Base-by-base conservation (phyloP, 37 sponge, comb jelly and placozoan species). In the Crambe crambe region DNA sequence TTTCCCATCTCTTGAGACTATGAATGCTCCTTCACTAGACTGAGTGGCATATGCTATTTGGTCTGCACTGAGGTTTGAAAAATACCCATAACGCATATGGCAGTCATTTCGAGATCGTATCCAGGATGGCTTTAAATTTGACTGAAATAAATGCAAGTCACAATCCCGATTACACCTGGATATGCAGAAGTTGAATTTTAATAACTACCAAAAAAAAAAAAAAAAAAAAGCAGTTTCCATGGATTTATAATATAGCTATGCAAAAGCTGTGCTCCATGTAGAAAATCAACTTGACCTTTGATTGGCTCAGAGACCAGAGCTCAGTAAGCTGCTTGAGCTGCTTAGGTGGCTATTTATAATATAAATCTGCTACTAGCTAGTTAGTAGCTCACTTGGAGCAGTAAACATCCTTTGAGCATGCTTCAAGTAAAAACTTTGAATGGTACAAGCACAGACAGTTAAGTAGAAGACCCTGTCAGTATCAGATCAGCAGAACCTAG, bases 31-130 rank as follows among this genome's bases (percentile, higher is more conserved):
- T 65, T 78, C 86, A 85, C 86, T 85, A 20, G 86, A 79, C 78
- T 85, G 86, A 54, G 86, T 73, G 17, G 86, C 86, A 78, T 85
- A 85, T 31, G 73, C 66, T 17, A 85, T 72, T 37, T 77, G 41
- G 60, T 85, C 79, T 17, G 61, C 60, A 72, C 31, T 54, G 0
- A 64, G 18, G 35, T 37, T 54, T 38, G 62, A 21, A 29, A 82
- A 6, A 36, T 6, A 74, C 3, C 83, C 73, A 74, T 27, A 82
- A 0, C 54, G 59, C 10, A 41, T 41, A 15, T 6, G 51, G 6
- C 5, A 2, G 26, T 54, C 10, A 6, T n/a, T 73, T 1, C 9
- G 1, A 47, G 6, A 27, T 77, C 32, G 36, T 36, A 69, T 68
- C 58, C 80, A 79, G 0, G 3, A 30, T 15, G 68, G 68, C 65